Percentiles rank a stretch among this genome's conserved stretches.
Conservation (phyloP, 1,140 invertebrate species). For the Diachasma alloeum region DNA sequence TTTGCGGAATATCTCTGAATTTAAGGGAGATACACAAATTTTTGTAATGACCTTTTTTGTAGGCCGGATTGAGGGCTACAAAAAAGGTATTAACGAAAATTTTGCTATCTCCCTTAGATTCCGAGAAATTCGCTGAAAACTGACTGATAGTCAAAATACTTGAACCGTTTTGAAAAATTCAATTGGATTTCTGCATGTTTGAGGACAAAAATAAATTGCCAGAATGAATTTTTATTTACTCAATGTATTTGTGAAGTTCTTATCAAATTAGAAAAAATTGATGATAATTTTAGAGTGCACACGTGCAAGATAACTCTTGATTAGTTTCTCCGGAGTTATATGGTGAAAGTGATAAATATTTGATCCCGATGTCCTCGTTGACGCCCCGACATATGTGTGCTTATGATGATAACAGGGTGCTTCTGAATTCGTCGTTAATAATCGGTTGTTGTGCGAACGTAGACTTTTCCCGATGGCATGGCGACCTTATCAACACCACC, state of each 20-base stretch:
- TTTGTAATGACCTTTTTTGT: too few species aligned
- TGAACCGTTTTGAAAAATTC: too few species aligned
- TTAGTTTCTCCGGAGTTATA: neutral
- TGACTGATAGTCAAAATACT: too few species aligned
- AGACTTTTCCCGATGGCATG: slow-evolving; percentile 83
- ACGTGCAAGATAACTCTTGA: neutral
- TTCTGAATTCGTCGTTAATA: slow-evolving; percentile 59
- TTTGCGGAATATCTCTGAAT: too few species aligned
- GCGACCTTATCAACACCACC: slow-evolving; percentile 72
- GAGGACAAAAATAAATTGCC: too few species aligned
- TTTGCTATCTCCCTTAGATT: too few species aligned
- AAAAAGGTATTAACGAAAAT: too few species aligned
- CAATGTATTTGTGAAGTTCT: neutral
- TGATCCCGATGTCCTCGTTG: neutral
- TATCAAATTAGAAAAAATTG: neutral
- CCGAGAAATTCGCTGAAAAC: too few species aligned
- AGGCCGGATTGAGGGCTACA: too few species aligned
- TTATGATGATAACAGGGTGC: neutral
- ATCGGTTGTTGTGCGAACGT: slow-evolving; percentile 79
- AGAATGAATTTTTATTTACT: neutral
- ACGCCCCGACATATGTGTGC: neutral
- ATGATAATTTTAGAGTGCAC: neutral
- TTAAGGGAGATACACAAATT: too few species aligned
- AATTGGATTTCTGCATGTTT: too few species aligned
- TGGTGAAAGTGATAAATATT: neutral